These are phyloP conservation scores for Junonia oenone DNA, from an alignment of 2,888 invertebrate species.

Conservation along the genomic window DNA sequence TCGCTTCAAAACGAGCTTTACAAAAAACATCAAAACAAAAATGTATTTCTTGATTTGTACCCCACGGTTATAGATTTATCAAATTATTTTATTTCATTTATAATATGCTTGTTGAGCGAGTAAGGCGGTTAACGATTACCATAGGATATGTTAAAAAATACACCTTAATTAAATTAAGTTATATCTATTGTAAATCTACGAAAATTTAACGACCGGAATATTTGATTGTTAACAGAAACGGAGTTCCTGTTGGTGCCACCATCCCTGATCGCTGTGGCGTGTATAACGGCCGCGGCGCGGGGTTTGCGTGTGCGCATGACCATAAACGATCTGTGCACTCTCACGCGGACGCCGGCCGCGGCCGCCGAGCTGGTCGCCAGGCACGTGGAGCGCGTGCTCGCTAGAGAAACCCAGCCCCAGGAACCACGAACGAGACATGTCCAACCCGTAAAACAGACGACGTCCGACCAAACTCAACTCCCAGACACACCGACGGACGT, in stretches of 20 bases:
- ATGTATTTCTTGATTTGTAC: not conserved
- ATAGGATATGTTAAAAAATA: no score
- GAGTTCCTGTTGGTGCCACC: conserved; percentile 85
- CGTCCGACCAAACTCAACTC: conserved; percentile 57
- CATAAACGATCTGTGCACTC: conserved; percentile 59
- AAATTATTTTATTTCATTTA: not conserved
- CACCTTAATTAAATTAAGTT: not conserved
- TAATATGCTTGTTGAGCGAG: not conserved
- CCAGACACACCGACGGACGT: conserved; percentile 83
- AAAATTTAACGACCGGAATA: conserved; percentile 12
- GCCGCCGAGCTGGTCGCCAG: conserved; percentile 77
- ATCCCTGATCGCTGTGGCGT: conserved; percentile 84
- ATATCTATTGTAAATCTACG: not conserved
- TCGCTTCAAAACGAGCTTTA: conserved; percentile 14
- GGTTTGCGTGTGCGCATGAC: conserved; percentile 76
- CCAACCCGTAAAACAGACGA: conserved; percentile 51
- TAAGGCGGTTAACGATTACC: not conserved
- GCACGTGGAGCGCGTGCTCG: conserved; percentile 80
- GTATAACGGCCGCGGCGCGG: conserved; percentile 83
- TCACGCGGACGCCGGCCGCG: conserved; percentile 71
- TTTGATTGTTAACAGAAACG: conserved; percentile 81
- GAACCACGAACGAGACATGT: conserved; percentile 53
- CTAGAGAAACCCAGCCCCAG: conserved; percentile 75
- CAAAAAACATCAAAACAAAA: not conserved
- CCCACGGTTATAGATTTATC: not conserved